Conservation (phyloP, 2,888 invertebrate genomes). For the Loripinus fragilis region DNA sequence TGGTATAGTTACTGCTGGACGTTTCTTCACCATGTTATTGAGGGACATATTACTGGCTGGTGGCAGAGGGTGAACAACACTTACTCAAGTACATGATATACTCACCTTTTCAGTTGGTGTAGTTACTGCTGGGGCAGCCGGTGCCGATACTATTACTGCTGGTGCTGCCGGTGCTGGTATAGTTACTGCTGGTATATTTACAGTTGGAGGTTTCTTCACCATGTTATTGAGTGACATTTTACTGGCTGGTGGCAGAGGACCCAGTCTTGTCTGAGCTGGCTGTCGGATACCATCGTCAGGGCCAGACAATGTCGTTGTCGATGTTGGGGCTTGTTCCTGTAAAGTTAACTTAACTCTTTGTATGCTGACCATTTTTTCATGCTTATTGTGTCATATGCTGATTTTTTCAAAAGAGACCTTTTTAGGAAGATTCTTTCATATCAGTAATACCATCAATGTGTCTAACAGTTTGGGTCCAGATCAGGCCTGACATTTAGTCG, state of each 20-base stretch:
- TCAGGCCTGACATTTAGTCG: no score
- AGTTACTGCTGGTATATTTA: not conserved
- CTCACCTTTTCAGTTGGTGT: slow-evolving; percentile 16
- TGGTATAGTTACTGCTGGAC: no score
- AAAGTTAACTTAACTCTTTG: no score
- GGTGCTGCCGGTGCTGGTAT: not conserved
- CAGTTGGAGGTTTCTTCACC: slow-evolving; percentile 30
- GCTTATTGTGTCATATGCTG: no score
- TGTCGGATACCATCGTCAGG: slow-evolving; percentile 27
- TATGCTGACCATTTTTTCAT: no score
- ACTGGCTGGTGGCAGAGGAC: slow-evolving; percentile 76
- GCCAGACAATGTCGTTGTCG: slow-evolving; percentile 38
- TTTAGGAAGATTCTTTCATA: no score
- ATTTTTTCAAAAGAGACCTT: no score
- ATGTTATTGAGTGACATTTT: slow-evolving; percentile 75
- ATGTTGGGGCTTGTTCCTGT: slow-evolving; percentile 54
- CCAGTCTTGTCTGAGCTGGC: slow-evolving; percentile 85
- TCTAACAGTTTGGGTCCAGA: no score
- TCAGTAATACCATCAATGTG: no score
- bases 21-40: slow-evolving; percentile 67
- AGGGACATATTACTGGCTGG: slow-evolving; percentile 72
- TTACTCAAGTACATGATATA: no score
- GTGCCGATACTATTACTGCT: no score
- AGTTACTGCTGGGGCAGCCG: no score
- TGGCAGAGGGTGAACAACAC: slow-evolving; percentile 79